phyloP scores from a whole-genome alignment of 2,888 invertebrate genomes.

The Apeira syringaria region DNA sequence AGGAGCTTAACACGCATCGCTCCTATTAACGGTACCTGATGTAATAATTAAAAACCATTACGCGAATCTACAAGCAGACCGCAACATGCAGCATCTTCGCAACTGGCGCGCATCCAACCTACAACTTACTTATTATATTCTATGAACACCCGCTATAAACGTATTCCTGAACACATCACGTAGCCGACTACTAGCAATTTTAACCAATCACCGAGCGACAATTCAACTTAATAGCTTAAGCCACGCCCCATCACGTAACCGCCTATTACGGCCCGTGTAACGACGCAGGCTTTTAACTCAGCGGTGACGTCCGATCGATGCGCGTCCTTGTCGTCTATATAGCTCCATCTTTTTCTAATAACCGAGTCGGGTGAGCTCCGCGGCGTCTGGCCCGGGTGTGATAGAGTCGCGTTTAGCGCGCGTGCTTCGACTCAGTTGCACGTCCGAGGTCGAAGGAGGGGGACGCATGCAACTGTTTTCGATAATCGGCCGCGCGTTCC shows the following conservation, averaged over 20 bases:
- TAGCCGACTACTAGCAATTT: slow-evolving; percentile 81
- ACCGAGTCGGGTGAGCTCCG: slow-evolving; percentile 55
- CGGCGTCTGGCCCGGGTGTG: slow-evolving; percentile 69
- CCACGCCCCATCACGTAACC: slow-evolving; percentile 84
- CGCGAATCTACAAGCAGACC: slow-evolving; percentile 67
- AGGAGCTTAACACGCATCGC: slow-evolving; percentile 43
- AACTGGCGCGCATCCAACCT: slow-evolving; percentile 77
- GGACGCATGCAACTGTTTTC: slow-evolving; percentile 82
- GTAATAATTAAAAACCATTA: slow-evolving; percentile 72
- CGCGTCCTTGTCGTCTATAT: slow-evolving; percentile 50
- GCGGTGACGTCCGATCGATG: slow-evolving; percentile 75
- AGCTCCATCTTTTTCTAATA: slow-evolving; percentile 56
- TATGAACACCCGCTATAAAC: slow-evolving; percentile 80
- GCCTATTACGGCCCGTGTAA: slow-evolving; percentile 83
- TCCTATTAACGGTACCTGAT: slow-evolving; percentile 62
- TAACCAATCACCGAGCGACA: slow-evolving; percentile 82
- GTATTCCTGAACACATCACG: slow-evolving; percentile 83
- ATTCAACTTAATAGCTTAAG: slow-evolving; percentile 80
- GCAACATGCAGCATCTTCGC: slow-evolving; percentile 62
- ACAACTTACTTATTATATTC: slow-evolving; percentile 82
- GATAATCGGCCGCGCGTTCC: slow-evolving; percentile 82
- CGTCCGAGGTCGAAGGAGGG: slow-evolving; percentile 79
- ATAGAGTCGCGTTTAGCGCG: slow-evolving; percentile 81
- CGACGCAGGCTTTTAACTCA: slow-evolving; percentile 81
- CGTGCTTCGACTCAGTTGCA: slow-evolving; percentile 81